phyloP scores from a whole-genome alignment of 2,888 invertebrate species.

The Lutraria lutraria region DNA sequence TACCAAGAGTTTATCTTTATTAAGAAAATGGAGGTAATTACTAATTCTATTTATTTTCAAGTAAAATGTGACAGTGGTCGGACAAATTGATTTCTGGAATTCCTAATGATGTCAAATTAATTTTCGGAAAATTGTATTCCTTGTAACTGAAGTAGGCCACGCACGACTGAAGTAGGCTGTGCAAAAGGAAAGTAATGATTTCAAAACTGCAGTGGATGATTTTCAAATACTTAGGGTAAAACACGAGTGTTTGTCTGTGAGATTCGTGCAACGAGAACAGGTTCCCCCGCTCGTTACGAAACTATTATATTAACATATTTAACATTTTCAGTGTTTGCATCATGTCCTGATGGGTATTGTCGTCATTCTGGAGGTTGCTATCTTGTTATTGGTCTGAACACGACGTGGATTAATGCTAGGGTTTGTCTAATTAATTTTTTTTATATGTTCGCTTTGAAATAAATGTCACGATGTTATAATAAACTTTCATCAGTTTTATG shows the following conservation, averaged over 20 bases:
- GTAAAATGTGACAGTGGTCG: too few species aligned
- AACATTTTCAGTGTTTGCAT: constrained; percentile 6
- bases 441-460: neutral
- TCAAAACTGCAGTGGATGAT: neutral
- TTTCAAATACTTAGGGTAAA: neutral
- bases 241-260: neutral
- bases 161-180: too few species aligned
- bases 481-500: too few species aligned
- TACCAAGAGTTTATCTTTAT: too few species aligned
- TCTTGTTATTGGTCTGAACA: constrained; percentile 44
- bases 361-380: constrained; percentile 52
- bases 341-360: constrained; percentile 56
- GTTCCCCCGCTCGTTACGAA: neutral
- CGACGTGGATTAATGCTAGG: constrained; percentile 50
- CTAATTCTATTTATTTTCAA: too few species aligned
- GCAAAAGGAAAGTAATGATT: neutral
- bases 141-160: too few species aligned
- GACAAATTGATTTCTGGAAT: too few species aligned
- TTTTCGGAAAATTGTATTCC: too few species aligned
- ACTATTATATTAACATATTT: neutral
- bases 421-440: constrained; percentile 23
- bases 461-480: too few species aligned
- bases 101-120: too few species aligned
- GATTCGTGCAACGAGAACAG: neutral
- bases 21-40: too few species aligned